Conservation (phyloP, 2,113 vertebrate genomes). For the Alaudala cheleensis region DNA sequence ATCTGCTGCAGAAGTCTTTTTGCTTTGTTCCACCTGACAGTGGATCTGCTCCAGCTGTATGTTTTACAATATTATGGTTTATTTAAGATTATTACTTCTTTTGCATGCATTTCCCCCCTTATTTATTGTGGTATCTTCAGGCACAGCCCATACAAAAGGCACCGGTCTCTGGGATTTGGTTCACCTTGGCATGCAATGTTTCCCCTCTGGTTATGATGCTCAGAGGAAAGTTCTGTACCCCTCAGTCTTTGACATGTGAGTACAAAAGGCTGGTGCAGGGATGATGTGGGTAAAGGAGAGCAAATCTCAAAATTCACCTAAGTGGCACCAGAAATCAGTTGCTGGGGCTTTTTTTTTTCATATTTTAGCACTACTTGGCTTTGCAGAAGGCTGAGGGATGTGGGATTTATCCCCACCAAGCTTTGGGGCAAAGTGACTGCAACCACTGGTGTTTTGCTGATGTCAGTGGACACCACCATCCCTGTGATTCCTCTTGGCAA, state of each 20-base stretch:
- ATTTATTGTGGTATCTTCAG: not conserved
- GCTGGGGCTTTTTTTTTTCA: not conserved
- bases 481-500: not conserved
- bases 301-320: not conserved
- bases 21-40: not conserved
- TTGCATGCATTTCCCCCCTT: fast-evolving
- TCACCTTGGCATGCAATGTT: not conserved
- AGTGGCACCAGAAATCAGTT: not conserved
- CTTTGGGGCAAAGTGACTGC: not conserved
- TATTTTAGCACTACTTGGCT: not conserved
- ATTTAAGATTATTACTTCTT: not conserved
- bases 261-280: not conserved
- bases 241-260: not conserved
- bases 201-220: not conserved
- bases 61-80: not conserved
- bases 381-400: not conserved
- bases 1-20: not conserved
- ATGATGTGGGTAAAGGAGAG: not conserved
- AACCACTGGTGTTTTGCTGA: not conserved
- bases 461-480: not conserved
- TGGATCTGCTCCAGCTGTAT: not conserved
- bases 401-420: not conserved
- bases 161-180: not conserved
- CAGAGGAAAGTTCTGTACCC: not conserved
- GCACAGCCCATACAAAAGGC: not conserved